Conservation (phyloP, 2,113 vertebrate genomes). For the Chinchilla lanigera region DNA sequence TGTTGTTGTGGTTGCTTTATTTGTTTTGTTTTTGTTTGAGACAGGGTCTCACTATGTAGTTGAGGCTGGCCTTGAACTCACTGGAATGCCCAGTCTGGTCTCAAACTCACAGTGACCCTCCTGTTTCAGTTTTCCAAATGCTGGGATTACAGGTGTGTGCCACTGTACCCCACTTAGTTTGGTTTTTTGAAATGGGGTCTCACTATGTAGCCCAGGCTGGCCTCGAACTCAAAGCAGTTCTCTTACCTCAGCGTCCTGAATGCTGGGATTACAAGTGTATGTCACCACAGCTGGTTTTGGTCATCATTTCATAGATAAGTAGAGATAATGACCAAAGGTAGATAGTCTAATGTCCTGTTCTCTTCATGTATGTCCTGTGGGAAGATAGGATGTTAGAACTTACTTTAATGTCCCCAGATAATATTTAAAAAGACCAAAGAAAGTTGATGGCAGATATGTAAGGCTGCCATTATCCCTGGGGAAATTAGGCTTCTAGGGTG, state of each 20-base stretch:
- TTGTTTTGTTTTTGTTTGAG: background rate
- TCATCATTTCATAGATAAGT: conserved; percentile 6
- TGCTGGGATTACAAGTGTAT: background rate
- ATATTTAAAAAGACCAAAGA: conserved; percentile 44
- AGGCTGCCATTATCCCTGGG: background rate
- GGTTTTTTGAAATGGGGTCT: background rate
- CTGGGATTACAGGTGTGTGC: background rate
- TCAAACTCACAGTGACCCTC: background rate
- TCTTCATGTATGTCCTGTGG: background rate
- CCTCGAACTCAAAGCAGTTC: background rate
- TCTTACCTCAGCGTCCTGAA: background rate
- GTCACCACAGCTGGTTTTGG: background rate
- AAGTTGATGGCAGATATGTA: background rate
- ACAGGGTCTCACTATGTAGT: background rate
- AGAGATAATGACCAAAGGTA: background rate
- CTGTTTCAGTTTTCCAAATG: background rate
- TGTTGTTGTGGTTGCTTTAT: background rate
- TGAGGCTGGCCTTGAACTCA: background rate
- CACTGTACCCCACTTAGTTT: background rate
- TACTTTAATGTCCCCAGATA: background rate
- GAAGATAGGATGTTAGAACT: background rate
- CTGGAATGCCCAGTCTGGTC: background rate
- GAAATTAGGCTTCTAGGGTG: background rate
- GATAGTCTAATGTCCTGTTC: background rate
- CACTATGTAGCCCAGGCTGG: background rate